These are phyloP conservation scores for Nemapogon koenigi DNA, from an alignment of 2,888 invertebrate genomes.

Conservation along the genomic window DNA sequence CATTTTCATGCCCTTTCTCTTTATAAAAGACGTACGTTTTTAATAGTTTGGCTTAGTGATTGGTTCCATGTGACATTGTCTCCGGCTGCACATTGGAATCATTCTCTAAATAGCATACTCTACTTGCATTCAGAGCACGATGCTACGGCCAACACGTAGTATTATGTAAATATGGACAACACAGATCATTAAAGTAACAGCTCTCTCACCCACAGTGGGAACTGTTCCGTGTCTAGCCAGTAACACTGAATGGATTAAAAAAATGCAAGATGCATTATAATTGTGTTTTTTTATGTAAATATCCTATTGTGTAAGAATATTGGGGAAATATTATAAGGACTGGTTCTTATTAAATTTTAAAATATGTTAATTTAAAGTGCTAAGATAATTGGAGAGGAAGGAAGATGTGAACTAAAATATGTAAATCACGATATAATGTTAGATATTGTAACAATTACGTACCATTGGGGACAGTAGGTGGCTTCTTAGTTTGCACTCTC, in stretches of 20 bases:
- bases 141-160: slow-evolving; percentile 47
- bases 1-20: neutral
- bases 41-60: neutral
- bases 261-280: slow-evolving; percentile 54
- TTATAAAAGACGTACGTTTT: neutral
- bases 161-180: slow-evolving; percentile 24
- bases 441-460: no score
- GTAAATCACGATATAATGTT: no score
- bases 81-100: slow-evolving; percentile 43
- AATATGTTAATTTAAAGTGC: no score
- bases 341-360: slow-evolving; percentile 5
- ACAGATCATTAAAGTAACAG: slow-evolving; percentile 39
- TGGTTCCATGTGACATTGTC: slow-evolving; percentile 27
- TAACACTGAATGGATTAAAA: slow-evolving; percentile 65
- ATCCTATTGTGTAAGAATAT: neutral
- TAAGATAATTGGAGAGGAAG: no score
- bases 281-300: no score
- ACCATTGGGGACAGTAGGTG: slow-evolving; percentile 91
- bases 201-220: slow-evolving; percentile 70
- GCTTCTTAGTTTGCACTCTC: slow-evolving; percentile 99
- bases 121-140: slow-evolving; percentile 58
- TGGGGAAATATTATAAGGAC: neutral
- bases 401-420: no score
- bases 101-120: slow-evolving; percentile 42
- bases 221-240: slow-evolving; percentile 70